Base-by-base conservation (phyloP, 2,888 invertebrate species). In the Cantharis flavilabris region DNA sequence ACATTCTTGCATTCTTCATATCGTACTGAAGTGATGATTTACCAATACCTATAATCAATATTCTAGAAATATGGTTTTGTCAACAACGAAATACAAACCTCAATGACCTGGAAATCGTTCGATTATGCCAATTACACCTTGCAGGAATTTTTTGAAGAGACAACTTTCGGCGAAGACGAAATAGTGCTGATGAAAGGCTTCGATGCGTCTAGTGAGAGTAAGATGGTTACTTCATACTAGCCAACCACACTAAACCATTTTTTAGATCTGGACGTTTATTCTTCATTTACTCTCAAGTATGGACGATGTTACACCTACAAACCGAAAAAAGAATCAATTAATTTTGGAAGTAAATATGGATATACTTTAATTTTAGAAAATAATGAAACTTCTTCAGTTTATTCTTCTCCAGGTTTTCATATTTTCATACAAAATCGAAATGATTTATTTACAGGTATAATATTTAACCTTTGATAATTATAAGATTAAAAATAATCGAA, bases 271-370 rank as follows among this genome's bases (percentile, higher is more conserved):
- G 87, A 89, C 11, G 80, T 92, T 3, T 87, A 85, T 1, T 86
- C 90, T 23, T 90, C 88, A 1, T 82, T 90, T 1, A 90, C 91
- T 65, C 91, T 93, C 80, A 84, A 89, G 10, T 84, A 87, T 76
- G 94, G 94, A 0, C 90, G 90, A 67, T 94, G 94, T 83, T 91
- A 90, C 84, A 93, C 93, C 0, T 82, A 94, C 9, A 86, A 88
- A 0, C 85, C 93, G 90, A 0, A 89, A 88, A 80, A 84, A 86
- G 63, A 84, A 85, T 80, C 89, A 85, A 72, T 89, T 84, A 30
- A 85, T 87, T 71, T 90, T 90, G 2, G 89, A 87, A 75, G 89
- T 86, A 80, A 86, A 0, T 85, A 89, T 0, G 94, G 94, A 0
- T 93, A 91, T 84, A 91, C 91, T 7, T 85, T 94, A 10, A 89